Conservation (phyloP, 2,888 invertebrate species). For the Erynnis tages region DNA sequence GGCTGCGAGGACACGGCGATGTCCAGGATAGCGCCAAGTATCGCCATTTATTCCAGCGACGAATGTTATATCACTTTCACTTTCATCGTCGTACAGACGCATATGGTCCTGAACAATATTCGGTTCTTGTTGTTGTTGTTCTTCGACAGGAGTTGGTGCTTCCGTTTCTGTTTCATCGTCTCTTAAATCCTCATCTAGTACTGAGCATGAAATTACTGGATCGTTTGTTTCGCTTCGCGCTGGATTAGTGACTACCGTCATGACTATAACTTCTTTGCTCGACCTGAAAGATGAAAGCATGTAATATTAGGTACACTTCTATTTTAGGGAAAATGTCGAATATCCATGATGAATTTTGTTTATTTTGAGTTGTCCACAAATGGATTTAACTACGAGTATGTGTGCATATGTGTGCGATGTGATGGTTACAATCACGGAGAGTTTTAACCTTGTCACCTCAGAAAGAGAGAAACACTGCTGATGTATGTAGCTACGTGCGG, state of each 20-base stretch:
- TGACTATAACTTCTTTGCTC: slow-evolving; percentile 42
- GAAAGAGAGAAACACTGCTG: too few species aligned
- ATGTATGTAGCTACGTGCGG: too few species aligned
- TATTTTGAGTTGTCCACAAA: too few species aligned
- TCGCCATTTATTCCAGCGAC: slow-evolving; percentile 84
- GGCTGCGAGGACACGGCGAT: slow-evolving; percentile 82
- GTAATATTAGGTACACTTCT: not conserved
- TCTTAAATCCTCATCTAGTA: slow-evolving; percentile 36
- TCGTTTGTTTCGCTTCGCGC: slow-evolving; percentile 44
- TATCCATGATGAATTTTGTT: too few species aligned
- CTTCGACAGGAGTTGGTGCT: slow-evolving; percentile 3
- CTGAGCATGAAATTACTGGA: not conserved
- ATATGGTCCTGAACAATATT: slow-evolving; percentile 47
- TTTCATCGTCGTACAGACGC: slow-evolving; percentile 76
- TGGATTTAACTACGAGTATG: too few species aligned
- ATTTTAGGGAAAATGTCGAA: too few species aligned
- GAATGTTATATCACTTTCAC: slow-evolving; percentile 82
- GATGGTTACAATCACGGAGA: too few species aligned
- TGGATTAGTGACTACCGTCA: slow-evolving; percentile 77
- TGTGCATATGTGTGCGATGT: too few species aligned
- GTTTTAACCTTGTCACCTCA: too few species aligned
- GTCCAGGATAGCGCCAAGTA: slow-evolving; percentile 86
- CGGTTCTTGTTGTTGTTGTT: slow-evolving; percentile 23
- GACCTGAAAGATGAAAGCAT: slow-evolving; percentile 50
- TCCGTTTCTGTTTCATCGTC: slow-evolving; percentile 32